These are phyloP conservation scores for Pyrocoelia pectoralis DNA, from an alignment of 2,888 invertebrate species.

Conservation along the genomic window DNA sequence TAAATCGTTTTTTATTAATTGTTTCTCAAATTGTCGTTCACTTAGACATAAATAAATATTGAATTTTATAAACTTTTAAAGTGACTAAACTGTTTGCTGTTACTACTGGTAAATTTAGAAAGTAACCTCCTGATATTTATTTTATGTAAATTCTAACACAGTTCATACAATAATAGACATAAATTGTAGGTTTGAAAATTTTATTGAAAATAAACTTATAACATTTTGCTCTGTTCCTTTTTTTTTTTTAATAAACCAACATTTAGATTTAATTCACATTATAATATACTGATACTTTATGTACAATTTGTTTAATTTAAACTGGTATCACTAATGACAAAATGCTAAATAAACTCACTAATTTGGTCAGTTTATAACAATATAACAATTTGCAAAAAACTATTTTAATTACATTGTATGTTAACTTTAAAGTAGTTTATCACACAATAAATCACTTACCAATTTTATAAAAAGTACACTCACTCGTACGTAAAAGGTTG, in stretches of 20 bases:
- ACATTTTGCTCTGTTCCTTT: constrained; percentile 29
- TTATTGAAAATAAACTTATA: constrained; percentile 43
- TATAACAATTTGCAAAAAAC: constrained; percentile 33
- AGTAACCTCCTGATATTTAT: too few species aligned
- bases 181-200: constrained; percentile 31
- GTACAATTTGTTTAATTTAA: constrained; percentile 22
- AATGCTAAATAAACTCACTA: constrained; percentile 32
- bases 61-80: too few species aligned
- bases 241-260: constrained; percentile 36
- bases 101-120: too few species aligned
- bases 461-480: constrained; percentile 33
- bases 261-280: constrained; percentile 36
- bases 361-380: constrained; percentile 34
- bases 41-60: too few species aligned
- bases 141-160: too few species aligned
- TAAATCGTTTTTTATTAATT: too few species aligned
- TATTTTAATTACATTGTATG: constrained; percentile 28
- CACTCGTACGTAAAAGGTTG: constrained; percentile 10
- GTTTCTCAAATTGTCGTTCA: too few species aligned
- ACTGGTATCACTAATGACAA: constrained; percentile 27
- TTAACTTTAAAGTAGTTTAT: constrained; percentile 30
- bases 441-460: constrained; percentile 36
- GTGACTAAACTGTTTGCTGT: too few species aligned
- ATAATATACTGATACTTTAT: constrained; percentile 28
- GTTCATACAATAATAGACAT: too few species aligned